These are phyloP conservation scores for Apodemus sylvaticus DNA, from an alignment of 2,113 vertebrate species.

Conservation along the genomic window DNA sequence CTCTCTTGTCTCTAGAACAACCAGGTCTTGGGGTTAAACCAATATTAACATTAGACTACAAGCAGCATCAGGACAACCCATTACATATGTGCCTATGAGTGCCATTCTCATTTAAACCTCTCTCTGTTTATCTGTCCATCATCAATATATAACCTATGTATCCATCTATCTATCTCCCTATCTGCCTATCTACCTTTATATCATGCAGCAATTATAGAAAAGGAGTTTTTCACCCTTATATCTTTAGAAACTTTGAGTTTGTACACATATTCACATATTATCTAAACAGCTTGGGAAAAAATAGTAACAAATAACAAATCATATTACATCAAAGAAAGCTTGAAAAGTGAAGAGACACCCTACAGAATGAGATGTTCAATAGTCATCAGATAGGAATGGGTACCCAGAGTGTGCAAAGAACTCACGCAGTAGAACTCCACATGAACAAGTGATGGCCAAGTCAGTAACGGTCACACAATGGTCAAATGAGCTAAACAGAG, in stretches of 20 bases:
- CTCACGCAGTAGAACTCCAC: neutral
- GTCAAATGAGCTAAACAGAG: neutral
- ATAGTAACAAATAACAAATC: neutral
- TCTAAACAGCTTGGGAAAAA: neutral
- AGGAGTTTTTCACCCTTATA: neutral
- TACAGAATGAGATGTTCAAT: neutral
- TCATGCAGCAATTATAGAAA: neutral
- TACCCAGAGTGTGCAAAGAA: neutral
- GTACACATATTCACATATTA: neutral
- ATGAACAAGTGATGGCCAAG: neutral
- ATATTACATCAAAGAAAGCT: neutral
- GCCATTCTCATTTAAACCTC: neutral
- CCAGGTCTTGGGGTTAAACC: too few species aligned
- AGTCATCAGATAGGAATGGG: neutral
- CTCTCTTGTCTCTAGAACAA: too few species aligned
- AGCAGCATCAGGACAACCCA: too few species aligned
- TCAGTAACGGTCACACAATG: neutral
- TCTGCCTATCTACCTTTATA: neutral
- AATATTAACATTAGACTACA: too few species aligned
- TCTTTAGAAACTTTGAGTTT: neutral
- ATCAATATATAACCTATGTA: too few species aligned
- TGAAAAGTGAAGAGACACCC: neutral
- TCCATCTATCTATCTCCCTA: neutral
- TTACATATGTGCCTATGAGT: neutral
- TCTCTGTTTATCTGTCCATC: neutral